These are phyloP conservation scores for Hydrozoanthus gracilis DNA, from an alignment of 92 coral and sea anemone species.

Conservation along the genomic window DNA sequence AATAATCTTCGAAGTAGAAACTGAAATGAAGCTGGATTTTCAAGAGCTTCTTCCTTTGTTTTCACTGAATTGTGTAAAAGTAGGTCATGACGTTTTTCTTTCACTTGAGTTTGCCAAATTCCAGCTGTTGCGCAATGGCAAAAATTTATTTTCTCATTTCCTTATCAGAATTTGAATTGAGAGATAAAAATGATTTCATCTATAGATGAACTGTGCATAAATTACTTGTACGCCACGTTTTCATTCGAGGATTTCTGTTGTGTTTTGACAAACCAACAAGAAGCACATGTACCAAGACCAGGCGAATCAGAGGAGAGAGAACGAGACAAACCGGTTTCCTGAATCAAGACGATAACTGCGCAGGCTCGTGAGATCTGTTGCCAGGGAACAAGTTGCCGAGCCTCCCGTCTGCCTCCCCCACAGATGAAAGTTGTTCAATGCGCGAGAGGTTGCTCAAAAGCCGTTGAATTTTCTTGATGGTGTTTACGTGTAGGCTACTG, in stretches of 20 bases:
- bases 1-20: no score
- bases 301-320: slow-evolving; percentile 37
- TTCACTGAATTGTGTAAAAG: no score
- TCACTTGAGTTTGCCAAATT: background rate
- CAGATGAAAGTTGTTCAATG: slow-evolving; percentile 57
- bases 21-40: no score
- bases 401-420: slow-evolving; percentile 75
- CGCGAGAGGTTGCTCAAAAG: slow-evolving; percentile 26
- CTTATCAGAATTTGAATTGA: slow-evolving; percentile 7
- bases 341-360: slow-evolving; percentile 4
- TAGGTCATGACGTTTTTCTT: background rate
- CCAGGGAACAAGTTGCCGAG: slow-evolving; percentile 33
- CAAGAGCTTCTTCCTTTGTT: no score
- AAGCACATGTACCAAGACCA: slow-evolving; percentile 11
- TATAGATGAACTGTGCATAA: slow-evolving; percentile 41
- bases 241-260: slow-evolving; percentile 40
- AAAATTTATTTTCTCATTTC: background rate
- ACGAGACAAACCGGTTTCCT: slow-evolving; percentile 43
- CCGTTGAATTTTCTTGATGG: slow-evolving; percentile 8
- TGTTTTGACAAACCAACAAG: slow-evolving; percentile 34
- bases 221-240: slow-evolving; percentile 32
- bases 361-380: slow-evolving; percentile 20
- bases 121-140: background rate
- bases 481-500: slow-evolving; percentile 37
- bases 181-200: slow-evolving; percentile 28